Conservation (phyloP, 2,888 invertebrate species). For the Digitonthophagus gazella region DNA sequence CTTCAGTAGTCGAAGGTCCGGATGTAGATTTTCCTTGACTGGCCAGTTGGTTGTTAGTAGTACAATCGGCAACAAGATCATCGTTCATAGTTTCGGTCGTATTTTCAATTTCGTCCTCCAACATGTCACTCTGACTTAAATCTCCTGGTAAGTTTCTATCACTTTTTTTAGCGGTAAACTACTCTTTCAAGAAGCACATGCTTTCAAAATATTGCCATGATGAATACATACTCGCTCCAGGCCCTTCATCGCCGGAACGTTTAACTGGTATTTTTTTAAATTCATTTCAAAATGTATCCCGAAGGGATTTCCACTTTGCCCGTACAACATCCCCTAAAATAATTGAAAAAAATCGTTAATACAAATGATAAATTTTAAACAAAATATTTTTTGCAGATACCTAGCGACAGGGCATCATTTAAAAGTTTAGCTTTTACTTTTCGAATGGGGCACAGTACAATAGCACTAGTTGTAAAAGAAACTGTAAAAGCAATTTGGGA, state of each 20-base stretch:
- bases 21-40: too few species aligned
- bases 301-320: conserved; percentile 29
- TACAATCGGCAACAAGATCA: too few species aligned
- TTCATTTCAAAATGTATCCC: conserved; percentile 29
- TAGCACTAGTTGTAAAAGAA: conserved; percentile 27
- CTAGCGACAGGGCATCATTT: conserved; percentile 29
- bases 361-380: not conserved
- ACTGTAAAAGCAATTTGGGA: conserved; percentile 16
- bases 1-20: too few species aligned
- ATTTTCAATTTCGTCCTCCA: too few species aligned
- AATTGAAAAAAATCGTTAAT: conserved; percentile 14
- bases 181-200: conserved; percentile 30
- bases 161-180: conserved; percentile 23
- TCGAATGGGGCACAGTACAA: conserved; percentile 28
- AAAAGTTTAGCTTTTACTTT: conserved; percentile 29
- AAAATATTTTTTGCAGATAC: conserved; percentile 25
- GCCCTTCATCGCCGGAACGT: conserved; percentile 28
- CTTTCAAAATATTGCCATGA: conserved; percentile 29
- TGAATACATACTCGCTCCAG: not conserved
- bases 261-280: conserved; percentile 21
- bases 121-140: too few species aligned
- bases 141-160: too few species aligned
- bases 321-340: conserved; percentile 23
- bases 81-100: too few species aligned
- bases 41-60: too few species aligned